Conservation (phyloP, 2,888 invertebrate genomes). For the Pterobdella sp. region DNA sequence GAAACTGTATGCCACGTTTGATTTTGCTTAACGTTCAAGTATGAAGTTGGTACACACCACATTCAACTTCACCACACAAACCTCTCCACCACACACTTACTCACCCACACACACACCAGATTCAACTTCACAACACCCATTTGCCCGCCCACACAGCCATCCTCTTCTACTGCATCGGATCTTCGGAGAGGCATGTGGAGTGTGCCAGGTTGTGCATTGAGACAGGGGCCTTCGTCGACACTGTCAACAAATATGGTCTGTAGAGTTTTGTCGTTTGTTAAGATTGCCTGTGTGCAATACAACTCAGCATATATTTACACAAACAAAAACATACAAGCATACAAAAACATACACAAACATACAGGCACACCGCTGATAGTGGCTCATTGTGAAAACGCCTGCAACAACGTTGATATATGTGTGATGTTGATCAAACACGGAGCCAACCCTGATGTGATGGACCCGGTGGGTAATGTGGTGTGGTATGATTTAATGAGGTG, state of each 20-base stretch:
- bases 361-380: conserved; percentile 47
- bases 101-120: too few relatives aligned
- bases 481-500: too few relatives aligned
- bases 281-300: neutral
- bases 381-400: conserved; percentile 48
- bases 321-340: neutral
- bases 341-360: too few relatives aligned
- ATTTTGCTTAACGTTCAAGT: too few relatives aligned
- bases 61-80: too few relatives aligned
- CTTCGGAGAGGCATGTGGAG: conserved; percentile 49
- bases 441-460: conserved; percentile 47
- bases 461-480: conserved; percentile 41
- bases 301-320: neutral
- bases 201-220: conserved; percentile 47
- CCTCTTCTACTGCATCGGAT: conserved; percentile 48
- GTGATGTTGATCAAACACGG: conserved; percentile 45
- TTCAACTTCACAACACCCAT: neutral
- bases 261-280: neutral
- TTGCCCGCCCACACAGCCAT: conserved; percentile 41
- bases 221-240: conserved; percentile 49
- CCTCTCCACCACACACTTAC: too few relatives aligned
- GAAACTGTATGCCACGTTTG: neutral
- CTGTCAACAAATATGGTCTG: conserved; percentile 41
- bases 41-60: too few relatives aligned
- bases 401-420: conserved; percentile 49